Percentiles rank a stretch among this genome's conserved stretches.
Evolutionary conservation across 2,797 vertebrate species (phyloP).

Genomic region (Karalla daura): DNA sequence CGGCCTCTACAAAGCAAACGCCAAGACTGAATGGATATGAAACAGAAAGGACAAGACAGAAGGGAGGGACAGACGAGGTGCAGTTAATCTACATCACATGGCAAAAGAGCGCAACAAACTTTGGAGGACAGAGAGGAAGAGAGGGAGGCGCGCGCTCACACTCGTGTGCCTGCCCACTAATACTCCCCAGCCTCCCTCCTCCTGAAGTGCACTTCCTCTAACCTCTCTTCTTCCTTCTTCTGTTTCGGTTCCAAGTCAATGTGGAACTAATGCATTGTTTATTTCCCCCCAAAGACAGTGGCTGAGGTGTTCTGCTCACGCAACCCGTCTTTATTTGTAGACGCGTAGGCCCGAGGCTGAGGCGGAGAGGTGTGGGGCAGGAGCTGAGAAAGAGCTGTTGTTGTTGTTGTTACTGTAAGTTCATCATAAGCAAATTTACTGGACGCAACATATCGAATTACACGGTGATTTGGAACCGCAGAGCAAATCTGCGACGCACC

Average conservation of each 20-base stretch:
- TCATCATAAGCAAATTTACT: background rate
- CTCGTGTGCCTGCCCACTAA: conserved; percentile 64
- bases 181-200: conserved; percentile 64
- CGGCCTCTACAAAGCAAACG: conserved; percentile 54
- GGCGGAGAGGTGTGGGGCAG: background rate
- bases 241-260: conserved; percentile 76
- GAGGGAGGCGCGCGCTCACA: conserved; percentile 13
- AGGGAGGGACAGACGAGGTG: conserved; percentile 23
- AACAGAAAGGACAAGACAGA: conserved; percentile 18
- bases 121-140: conserved; percentile 8
- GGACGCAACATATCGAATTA: background rate
- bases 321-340: conserved; percentile 68
- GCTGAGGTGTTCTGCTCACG: conserved; percentile 65
- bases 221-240: conserved; percentile 55
- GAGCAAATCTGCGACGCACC: too few relatives aligned
- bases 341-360: conserved; percentile 10
- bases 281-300: conserved; percentile 73
- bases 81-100: conserved; percentile 72
- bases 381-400: conserved; percentile 6
- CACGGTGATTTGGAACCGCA: too few relatives aligned
- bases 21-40: conserved; percentile 18
- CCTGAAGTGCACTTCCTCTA: conserved; percentile 67
- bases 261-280: conserved; percentile 81
- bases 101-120: conserved; percentile 33
- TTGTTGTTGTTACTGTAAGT: too few relatives aligned